Conservation (phyloP, 1,140 invertebrate species). For the Melipona quadrifasciata region DNA sequence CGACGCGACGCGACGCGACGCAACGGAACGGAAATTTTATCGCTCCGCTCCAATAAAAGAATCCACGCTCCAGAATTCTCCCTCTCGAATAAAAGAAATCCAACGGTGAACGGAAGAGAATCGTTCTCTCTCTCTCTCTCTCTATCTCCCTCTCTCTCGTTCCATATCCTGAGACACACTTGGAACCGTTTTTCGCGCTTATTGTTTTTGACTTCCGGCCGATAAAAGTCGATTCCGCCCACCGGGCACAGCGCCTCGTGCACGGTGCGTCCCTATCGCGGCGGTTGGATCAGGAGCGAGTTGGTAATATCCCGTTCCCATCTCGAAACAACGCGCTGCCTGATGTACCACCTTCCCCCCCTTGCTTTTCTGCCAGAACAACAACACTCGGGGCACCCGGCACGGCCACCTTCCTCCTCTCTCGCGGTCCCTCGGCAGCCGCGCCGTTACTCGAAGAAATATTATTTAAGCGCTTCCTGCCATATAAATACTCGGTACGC, state of each 20-base stretch:
- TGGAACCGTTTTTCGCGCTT: constrained; percentile 68
- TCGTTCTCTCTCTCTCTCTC: background rate
- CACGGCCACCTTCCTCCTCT: background rate
- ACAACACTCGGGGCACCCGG: too few relatives aligned
- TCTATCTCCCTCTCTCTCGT: background rate
- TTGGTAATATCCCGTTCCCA: constrained; percentile 73
- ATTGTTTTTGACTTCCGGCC: constrained; percentile 80
- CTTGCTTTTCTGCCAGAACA: background rate
- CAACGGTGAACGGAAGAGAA: background rate
- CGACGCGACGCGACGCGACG: too few relatives aligned
- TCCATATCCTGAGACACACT: constrained; percentile 29
- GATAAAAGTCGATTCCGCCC: constrained; percentile 76
- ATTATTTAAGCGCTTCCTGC: constrained; percentile 82
- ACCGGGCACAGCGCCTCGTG: constrained; percentile 58
- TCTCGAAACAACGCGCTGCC: constrained; percentile 52
- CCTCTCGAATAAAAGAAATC: background rate
- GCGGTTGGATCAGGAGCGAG: constrained; percentile 74
- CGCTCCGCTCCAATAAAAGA: background rate
- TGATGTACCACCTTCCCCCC: background rate
- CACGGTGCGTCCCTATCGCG: constrained; percentile 66
- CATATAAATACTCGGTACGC: constrained; percentile 80
- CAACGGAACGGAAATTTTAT: background rate
- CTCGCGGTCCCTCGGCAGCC: constrained; percentile 26
- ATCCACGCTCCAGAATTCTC: too few relatives aligned
- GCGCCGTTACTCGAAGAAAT: constrained; percentile 73